These are phyloP conservation scores for Lithosia quadra DNA, from an alignment of 2,888 invertebrate species.

Conservation along the genomic window DNA sequence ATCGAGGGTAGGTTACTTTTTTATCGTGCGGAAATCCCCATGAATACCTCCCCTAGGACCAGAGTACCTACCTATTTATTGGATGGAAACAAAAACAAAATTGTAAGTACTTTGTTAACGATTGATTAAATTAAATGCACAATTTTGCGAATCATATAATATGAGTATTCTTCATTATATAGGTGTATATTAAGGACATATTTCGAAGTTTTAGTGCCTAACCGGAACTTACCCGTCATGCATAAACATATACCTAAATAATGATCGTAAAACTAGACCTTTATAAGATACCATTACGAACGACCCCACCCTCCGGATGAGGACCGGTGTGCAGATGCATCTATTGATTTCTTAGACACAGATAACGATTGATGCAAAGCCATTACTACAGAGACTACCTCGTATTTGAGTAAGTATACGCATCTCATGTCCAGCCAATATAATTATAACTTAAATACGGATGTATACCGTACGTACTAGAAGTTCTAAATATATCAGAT, in stretches of 20 bases:
- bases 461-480: constrained; percentile 23
- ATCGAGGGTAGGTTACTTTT: no score
- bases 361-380: constrained; percentile 55
- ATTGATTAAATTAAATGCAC: no score
- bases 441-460: constrained; percentile 28
- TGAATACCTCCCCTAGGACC: no score
- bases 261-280: constrained; percentile 34
- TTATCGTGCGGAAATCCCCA: no score
- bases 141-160: no score
- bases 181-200: no score
- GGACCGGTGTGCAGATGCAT: constrained; percentile 44
- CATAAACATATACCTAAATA: constrained; percentile 11
- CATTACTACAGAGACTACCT: constrained; percentile 44
- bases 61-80: no score
- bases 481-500: constrained; percentile 47
- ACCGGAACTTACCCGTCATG: neutral
- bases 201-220: neutral
- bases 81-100: no score
- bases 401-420: constrained; percentile 49
- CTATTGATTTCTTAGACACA: constrained; percentile 55
- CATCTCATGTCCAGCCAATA: constrained; percentile 27
- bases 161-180: no score
- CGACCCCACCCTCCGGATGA: constrained; percentile 54
- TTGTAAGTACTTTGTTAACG: no score
- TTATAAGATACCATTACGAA: constrained; percentile 36